Evolutionary conservation across 1,140 invertebrate genomes (phyloP).

Genomic region (Calephelis virginiensis): DNA sequence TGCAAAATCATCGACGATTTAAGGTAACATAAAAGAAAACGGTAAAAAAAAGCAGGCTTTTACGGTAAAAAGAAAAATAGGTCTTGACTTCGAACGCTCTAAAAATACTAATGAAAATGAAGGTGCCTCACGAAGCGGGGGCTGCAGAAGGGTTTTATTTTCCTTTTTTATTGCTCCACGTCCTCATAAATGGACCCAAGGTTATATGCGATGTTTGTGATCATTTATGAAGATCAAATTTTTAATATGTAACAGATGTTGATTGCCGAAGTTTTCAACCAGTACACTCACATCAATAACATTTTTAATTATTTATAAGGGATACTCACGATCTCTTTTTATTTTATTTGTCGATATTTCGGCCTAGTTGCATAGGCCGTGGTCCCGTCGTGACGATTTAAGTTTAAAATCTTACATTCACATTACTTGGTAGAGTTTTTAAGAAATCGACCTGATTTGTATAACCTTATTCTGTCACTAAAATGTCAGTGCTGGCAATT

Average conservation of each 20-base stretch:
- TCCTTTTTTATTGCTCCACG: background rate
- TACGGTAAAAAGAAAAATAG: conserved; percentile 12
- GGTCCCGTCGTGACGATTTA: too few relatives aligned
- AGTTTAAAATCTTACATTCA: too few relatives aligned
- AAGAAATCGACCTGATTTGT: too few relatives aligned
- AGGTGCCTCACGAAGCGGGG: background rate
- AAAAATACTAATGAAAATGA: conserved; percentile 18
- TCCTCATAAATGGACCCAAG: background rate
- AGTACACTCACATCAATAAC: too few relatives aligned
- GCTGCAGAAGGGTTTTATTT: background rate
- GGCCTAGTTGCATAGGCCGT: too few relatives aligned
- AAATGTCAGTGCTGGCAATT: too few relatives aligned
- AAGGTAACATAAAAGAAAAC: background rate
- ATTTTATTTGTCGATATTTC: too few relatives aligned
- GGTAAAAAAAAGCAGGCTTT: conserved; percentile 3
- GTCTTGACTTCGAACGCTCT: conserved; percentile 6
- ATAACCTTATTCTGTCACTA: too few relatives aligned
- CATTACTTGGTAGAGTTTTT: too few relatives aligned
- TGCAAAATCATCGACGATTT: background rate
- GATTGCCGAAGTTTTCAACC: too few relatives aligned
- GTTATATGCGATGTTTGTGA: background rate
- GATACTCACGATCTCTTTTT: too few relatives aligned
- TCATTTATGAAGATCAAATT: background rate
- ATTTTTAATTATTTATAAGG: too few relatives aligned
- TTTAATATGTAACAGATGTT: background rate